phyloP scores from a whole-genome alignment of 2,113 vertebrate genomes.

The Anolis carolinensis region DNA sequence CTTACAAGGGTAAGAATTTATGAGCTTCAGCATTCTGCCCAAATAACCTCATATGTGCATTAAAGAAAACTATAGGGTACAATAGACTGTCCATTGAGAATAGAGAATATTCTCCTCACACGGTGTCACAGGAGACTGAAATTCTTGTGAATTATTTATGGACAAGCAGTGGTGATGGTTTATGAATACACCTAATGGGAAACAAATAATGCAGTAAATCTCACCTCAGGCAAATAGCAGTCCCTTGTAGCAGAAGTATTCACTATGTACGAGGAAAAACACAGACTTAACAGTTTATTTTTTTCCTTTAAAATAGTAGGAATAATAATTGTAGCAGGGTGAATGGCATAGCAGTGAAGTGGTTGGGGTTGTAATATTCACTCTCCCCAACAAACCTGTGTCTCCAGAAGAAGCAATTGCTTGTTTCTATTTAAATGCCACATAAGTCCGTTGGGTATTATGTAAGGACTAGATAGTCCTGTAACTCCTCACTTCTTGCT shows the following conservation, averaged over 20 bases:
- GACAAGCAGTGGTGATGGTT: slow-evolving; percentile 22
- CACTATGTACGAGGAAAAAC: neutral
- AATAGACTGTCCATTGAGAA: slow-evolving; percentile 1
- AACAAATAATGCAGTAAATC: slow-evolving; percentile 38
- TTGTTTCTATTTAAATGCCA: slow-evolving; percentile 21
- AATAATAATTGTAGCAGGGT: slow-evolving; percentile 40
- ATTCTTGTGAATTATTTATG: slow-evolving; percentile 45
- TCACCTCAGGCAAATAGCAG: slow-evolving; percentile 43
- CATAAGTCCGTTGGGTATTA: slow-evolving; percentile 22
- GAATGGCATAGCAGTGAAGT: slow-evolving; percentile 30
- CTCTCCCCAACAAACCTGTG: neutral
- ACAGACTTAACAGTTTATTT: slow-evolving; percentile 38
- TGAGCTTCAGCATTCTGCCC: slow-evolving; percentile 30
- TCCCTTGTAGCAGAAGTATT: slow-evolving; percentile 42
- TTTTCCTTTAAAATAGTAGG: slow-evolving; percentile 21
- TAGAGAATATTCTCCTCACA: neutral
- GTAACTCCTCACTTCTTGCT: neutral
- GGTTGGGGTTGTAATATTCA: slow-evolving; percentile 15
- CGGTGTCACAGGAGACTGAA: fast-evolving
- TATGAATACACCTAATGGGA: slow-evolving; percentile 33
- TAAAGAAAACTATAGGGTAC: slow-evolving; percentile 42
- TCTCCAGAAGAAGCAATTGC: slow-evolving; percentile 9
- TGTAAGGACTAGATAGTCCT: slow-evolving; percentile 5
- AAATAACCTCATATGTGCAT: slow-evolving; percentile 25
- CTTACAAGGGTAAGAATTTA: slow-evolving; percentile 39